A percentile compares a stretch with the other conserved stretches of the same genome.
phyloP scores from a whole-genome alignment of 2,113 vertebrate genomes.

The Boleophthalmus pectinirostris region DNA sequence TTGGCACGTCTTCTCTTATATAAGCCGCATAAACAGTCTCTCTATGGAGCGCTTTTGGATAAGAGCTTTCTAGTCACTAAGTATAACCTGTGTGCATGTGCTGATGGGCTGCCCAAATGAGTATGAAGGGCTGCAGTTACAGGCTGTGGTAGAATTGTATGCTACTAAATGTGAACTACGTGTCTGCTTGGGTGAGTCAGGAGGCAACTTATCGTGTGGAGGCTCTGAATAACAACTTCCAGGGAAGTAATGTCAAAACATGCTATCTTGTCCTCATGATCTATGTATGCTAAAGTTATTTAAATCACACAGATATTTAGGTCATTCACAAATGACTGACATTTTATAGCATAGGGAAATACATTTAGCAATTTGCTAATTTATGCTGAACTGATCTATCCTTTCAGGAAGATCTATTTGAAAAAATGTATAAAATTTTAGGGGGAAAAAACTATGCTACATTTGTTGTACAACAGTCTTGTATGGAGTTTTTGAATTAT shows the following conservation, averaged over 20 bases:
- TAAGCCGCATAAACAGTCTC: slow-evolving; percentile 36
- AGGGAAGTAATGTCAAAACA: slow-evolving; percentile 3
- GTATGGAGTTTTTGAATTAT: too few species aligned
- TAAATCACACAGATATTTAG: slow-evolving; percentile 27
- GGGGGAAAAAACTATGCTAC: too few species aligned
- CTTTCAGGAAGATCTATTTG: too few species aligned
- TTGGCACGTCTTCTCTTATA: slow-evolving; percentile 39
- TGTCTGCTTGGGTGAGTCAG: slow-evolving; percentile 11
- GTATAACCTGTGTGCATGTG: slow-evolving; percentile 40
- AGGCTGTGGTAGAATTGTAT: not conserved
- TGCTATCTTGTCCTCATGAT: slow-evolving; percentile 5
- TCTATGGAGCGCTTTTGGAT: slow-evolving; percentile 37
- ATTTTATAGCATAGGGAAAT: not conserved
- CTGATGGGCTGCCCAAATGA: slow-evolving; percentile 29
- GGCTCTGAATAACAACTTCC: slow-evolving; percentile 10
- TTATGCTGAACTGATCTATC: too few species aligned
- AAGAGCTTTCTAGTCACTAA: slow-evolving; percentile 29
- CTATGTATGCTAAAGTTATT: slow-evolving; percentile 1
- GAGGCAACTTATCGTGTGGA: not conserved
- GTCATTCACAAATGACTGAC: slow-evolving; percentile 47
- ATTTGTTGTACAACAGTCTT: too few species aligned
- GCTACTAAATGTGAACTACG: slow-evolving; percentile 1
- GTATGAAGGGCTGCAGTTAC: slow-evolving; percentile 9
- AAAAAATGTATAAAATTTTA: too few species aligned
- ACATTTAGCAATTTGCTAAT: too few species aligned